Evolutionary conservation across 2,113 vertebrate species (phyloP), one percentile per base, ranked within the genome.

Genomic region (Clinocottus analis): DNA sequence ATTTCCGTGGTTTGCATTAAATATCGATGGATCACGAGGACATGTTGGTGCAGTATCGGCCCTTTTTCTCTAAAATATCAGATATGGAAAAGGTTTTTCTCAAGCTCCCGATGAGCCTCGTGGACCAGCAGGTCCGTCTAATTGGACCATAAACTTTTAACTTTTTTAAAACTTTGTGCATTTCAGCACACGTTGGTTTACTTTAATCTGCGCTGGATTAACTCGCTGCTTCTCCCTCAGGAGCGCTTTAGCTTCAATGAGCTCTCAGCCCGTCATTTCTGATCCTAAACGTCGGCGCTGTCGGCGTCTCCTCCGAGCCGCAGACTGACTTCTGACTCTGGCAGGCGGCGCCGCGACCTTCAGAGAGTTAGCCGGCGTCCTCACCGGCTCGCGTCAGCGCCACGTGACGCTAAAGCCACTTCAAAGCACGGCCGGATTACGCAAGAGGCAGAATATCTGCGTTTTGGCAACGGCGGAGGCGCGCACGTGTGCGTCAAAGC

Each of bases 401-500:
- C 64, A 79, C 29, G 45, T 89, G 85, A 70, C 19, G 43, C 67
- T 77, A 51, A 82, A 72, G 69, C 62, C 37, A 51, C 74, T 85
- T 88, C 72, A 89, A 70, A 82, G 51, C 25, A 72, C 29, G 74
- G 77, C 51, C 49, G 25, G 72, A 78, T 90, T 90, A 87, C 45
- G 60, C 85, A 90, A 92, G 61, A 77, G 72, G 13, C 55, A 67
- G 62, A 84, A 75, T 74, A 75, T 41, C 13, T 63, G 17, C 39
- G 64, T 77, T 90, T 84, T 82, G 86, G 74, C 71, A 71, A n/a
- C 23, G n/a, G 76, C 62, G 23, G 25, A 62, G 78, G 19, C 49
- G 59, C 58, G 78, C 85, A 83, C 69, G 59, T 68, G 83, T 77
- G 60, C 71, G 85, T 84, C 79, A 68, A 86, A 81, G 27, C 4